A percentile compares a stretch with the other conserved stretches of the same genome.
Evolutionary conservation across 2,888 invertebrate genomes (phyloP).

Genomic region (Steinernema carpocapsae): DNA sequence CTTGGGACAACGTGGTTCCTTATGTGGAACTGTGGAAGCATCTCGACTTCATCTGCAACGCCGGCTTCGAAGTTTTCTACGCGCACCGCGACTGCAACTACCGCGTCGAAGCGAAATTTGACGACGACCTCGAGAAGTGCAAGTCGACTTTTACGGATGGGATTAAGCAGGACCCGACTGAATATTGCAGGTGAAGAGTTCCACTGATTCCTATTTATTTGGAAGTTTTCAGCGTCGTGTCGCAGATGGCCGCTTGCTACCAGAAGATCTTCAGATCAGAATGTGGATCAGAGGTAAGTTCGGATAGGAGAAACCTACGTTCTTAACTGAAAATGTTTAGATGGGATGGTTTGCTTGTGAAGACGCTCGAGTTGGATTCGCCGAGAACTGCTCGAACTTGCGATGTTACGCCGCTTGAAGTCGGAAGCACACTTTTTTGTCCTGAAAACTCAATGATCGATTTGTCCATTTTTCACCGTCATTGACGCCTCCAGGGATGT

Average conservation of each 20-base stretch:
- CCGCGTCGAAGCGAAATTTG: not conserved
- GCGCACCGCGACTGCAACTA: not conserved
- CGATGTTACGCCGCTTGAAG: slow-evolving; percentile 37
- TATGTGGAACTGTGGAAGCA: slow-evolving; percentile 15
- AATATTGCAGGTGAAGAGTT: not conserved
- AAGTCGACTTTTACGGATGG: not conserved
- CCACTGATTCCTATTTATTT: not conserved
- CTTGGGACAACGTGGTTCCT: slow-evolving; percentile 6
- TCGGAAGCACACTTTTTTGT: not conserved
- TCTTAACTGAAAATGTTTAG: slow-evolving; percentile 31
- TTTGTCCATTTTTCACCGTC: not conserved
- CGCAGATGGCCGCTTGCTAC: not conserved
- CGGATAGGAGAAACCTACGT: not conserved
- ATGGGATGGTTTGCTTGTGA: slow-evolving; percentile 54
- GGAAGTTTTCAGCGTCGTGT: slow-evolving; percentile 1
- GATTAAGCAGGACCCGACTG: no score
- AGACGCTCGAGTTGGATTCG: slow-evolving; percentile 51
- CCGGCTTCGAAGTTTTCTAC: slow-evolving; percentile 10
- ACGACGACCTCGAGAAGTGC: not conserved
- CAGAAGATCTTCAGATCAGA: not conserved
- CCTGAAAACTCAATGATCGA: not conserved
- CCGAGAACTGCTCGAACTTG: slow-evolving; percentile 48
- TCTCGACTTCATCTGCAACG: slow-evolving; percentile 28
- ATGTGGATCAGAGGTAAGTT: not conserved
- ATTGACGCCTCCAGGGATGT: not conserved